Base-by-base conservation (phyloP, 1,140 invertebrate species). In the Drosophila carrolli region DNA sequence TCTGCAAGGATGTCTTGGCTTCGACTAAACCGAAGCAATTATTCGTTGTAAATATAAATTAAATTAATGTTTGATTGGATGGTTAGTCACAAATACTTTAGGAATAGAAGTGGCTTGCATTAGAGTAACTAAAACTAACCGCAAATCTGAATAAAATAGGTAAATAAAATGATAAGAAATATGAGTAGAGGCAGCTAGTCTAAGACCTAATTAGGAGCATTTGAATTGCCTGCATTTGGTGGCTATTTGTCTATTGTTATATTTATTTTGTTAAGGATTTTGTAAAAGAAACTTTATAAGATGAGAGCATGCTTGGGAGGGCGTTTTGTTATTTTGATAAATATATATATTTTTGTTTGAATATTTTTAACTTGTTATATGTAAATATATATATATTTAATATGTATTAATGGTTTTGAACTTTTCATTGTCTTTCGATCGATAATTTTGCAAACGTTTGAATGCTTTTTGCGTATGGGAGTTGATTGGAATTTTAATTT, bases 291-390 rank as follows among this genome's bases (percentile, higher is more conserved):
- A 83, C 62, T 89, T 80, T 72, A 74, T 84, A 76, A 81, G 75
- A 91, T 91, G 89, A 91, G 81, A 90, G 90, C 90, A 91, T 91
- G 90, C 90, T 91, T 91, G 90, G 90, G 90, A 91, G 90, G 90
- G 89, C 90, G 90, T 90, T 75, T 73, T 63, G 50, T 59, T 60
- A 75, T 65, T 71, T 82, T 44, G 44, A 55, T 60, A 61, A 71
- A 70, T 81, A 67, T 65, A 46, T 62, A 63, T 65, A 46, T 62
- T 57, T 78, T 23, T 68, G 59, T 59, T 16, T 13, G 59, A 56
- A 62, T 81, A 66, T 67, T 63, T 60, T 47, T 38, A 67, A 61
- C 43, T 73, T 51, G 23, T 63, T 53, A 61, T 55, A 47, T 57
- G 29, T 65, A 59, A 73, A 54, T 75, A 56, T 75, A 75, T 67